phyloP scores from a whole-genome alignment of 2,888 invertebrate species.

The Phengaris alcon region DNA sequence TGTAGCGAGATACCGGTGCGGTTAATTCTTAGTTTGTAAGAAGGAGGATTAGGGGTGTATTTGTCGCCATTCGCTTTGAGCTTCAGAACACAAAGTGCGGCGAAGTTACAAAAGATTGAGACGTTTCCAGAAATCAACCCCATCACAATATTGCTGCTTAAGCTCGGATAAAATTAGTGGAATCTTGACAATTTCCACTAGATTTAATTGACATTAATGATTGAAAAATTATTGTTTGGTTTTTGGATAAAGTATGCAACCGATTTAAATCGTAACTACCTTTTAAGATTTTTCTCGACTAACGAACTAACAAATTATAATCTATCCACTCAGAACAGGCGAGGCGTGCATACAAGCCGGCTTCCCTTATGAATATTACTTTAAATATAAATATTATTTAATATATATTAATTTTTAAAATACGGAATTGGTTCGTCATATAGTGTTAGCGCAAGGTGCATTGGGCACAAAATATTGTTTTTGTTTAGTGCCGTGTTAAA shows the following conservation, averaged over 20 bases:
- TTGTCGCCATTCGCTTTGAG: slow-evolving; percentile 57
- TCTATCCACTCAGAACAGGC: too few species aligned
- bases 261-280: background rate
- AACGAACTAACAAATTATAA: background rate
- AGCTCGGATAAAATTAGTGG: background rate
- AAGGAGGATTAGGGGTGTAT: slow-evolving; percentile 67
- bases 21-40: slow-evolving; percentile 63
- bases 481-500: too few species aligned
- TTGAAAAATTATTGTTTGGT: background rate
- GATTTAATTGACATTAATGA: background rate
- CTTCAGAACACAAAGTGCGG: slow-evolving; percentile 44
- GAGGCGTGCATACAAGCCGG: too few species aligned
- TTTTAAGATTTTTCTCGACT: background rate
- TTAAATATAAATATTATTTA: too few species aligned
- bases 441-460: too few species aligned
- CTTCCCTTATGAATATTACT: too few species aligned
- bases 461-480: too few species aligned
- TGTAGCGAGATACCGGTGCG: slow-evolving; percentile 65
- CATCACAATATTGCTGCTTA: background rate
- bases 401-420: too few species aligned
- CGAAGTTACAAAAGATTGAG: slow-evolving; percentile 44
- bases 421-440: too few species aligned
- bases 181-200: slow-evolving; percentile 11
- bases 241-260: too few species aligned
- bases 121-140: slow-evolving; percentile 20